phyloP scores from a whole-genome alignment of 2,888 invertebrate genomes.

The Pandemis corylana region DNA sequence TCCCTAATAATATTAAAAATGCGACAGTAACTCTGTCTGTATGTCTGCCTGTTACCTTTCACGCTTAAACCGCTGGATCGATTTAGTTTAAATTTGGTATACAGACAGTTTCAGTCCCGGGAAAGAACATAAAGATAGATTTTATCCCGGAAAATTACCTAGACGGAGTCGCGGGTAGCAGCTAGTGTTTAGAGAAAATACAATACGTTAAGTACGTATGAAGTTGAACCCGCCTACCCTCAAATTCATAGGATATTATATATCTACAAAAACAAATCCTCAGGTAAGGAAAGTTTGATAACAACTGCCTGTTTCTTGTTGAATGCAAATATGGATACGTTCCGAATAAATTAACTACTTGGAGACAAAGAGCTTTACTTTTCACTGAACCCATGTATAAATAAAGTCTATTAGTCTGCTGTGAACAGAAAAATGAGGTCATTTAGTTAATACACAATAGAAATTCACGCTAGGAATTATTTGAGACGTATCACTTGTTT shows the following conservation, averaged over 20 bases:
- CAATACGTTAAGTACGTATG: no score
- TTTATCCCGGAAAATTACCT: no score
- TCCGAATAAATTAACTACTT: conserved; percentile 58
- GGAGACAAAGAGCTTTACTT: conserved; percentile 46
- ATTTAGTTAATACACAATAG: background rate
- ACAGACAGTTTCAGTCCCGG: no score
- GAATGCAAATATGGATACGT: conserved; percentile 58
- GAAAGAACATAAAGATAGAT: no score
- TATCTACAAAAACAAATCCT: background rate
- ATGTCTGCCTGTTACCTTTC: no score
- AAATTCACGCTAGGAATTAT: background rate
- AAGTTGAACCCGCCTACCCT: no score
- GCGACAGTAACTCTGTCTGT: no score
- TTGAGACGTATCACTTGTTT: background rate
- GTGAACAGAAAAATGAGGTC: background rate
- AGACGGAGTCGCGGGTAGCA: no score
- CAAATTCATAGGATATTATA: background rate
- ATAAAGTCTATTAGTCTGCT: conserved; percentile 3
- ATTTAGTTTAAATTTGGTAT: no score
- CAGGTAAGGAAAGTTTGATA: conserved; percentile 53
- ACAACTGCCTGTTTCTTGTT: conserved; percentile 57
- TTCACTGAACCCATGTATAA: conserved; percentile 14
- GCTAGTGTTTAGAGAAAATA: no score
- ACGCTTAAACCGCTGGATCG: no score
- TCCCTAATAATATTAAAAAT: no score